Evolutionary conservation across 2,888 invertebrate genomes (phyloP), one percentile per base, ranked within the genome.

Genomic region (Scelioninae gen. 1): DNA sequence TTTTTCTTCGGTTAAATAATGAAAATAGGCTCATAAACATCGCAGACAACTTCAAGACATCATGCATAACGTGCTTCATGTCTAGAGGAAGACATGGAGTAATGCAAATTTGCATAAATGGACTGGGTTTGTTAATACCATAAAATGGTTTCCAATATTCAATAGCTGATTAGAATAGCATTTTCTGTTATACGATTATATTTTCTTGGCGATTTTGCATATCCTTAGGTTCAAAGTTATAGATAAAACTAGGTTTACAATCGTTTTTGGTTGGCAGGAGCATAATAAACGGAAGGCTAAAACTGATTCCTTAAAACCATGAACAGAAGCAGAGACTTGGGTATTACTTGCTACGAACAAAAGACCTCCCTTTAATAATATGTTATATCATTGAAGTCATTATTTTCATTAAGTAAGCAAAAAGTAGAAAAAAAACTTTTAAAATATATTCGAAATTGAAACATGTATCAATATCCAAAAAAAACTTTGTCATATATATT

Each of bases 241-340:
- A 16, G 0, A 51, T 51, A 5, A 34, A 15, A 16, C 9, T 4
- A 43, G 3, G 15, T n/a, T n/a, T n/a, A 40, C 40, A 60, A 15
- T 40, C 40, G n/a, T 40, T 23, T 23, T 2, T 4, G 15, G 51
- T 51, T 29, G 55, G 56, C 86, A 86, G 0, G 82, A 55, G 29
- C 84, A 76, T 72, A 84, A 86, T 10, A 60, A 71, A 11, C 83
- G 80, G 76, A 81, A 65, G 5, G 83, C 85, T 13, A 82, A 66
- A 11, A 83, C 83, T 8, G 85, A 85, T 51, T 84, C 80, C 65
- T 85, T 84, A 55, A 84, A 86, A 5, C 86, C 85, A 55, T 77
- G 85, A 7, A 84, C 23, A 5, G 74, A 16, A 31, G 83, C 82
- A n/a, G 86, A 60, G 6, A 85, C 85, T 15, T 83, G 83, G 13